Percentiles rank a stretch among this genome's conserved stretches.
Conservation (phyloP, 2,113 vertebrate genomes). For the Laticauda laticaudata region DNA sequence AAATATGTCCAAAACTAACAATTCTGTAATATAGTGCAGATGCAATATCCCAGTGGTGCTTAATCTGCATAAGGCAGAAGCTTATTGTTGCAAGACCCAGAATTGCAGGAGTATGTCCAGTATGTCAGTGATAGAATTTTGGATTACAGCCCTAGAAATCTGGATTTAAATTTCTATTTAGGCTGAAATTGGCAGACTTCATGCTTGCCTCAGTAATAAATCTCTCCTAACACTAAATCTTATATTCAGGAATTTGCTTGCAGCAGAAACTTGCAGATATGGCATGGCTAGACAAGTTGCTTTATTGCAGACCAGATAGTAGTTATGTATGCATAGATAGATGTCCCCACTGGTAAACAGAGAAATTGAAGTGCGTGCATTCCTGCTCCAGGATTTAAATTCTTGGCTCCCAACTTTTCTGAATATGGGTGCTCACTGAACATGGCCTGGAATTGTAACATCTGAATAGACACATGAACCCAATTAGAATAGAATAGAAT, state of each 20-base stretch:
- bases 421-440: neutral
- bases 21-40: neutral
- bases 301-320: neutral
- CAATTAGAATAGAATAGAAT: neutral
- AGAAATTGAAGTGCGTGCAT: neutral
- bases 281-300: neutral
- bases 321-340: neutral
- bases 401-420: neutral
- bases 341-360: neutral
- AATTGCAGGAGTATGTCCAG: neutral
- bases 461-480: neutral
- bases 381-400: neutral
- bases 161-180: neutral
- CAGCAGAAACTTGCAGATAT: neutral
- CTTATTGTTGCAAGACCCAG: neutral
- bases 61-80: neutral
- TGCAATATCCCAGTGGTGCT: neutral
- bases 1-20: slow-evolving; percentile 19
- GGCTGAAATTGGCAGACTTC: neutral
- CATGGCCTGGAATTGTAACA: neutral
- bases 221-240: neutral
- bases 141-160: neutral
- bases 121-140: neutral
- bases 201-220: neutral
- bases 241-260: neutral